These are phyloP conservation scores for Meteorus colon DNA, from an alignment of 2,888 invertebrate species.

Conservation along the genomic window DNA sequence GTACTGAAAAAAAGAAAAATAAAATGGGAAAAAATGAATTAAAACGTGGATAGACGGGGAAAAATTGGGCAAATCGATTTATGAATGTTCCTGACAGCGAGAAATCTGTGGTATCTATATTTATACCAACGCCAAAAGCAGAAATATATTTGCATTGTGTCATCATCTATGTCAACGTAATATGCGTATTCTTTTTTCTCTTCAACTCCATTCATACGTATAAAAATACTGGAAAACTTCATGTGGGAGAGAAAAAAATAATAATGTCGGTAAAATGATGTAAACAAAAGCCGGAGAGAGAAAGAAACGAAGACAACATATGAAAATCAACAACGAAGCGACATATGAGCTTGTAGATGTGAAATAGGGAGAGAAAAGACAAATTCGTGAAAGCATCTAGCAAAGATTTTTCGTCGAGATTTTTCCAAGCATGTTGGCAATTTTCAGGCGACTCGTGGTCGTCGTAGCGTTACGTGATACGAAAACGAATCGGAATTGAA, in stretches of 20 bases:
- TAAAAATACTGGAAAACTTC: not conserved
- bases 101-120: not conserved
- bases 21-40: not conserved
- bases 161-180: not conserved
- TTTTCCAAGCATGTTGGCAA: constrained; percentile 14
- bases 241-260: not conserved
- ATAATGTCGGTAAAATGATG: not conserved
- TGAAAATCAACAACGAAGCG: not conserved
- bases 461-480: constrained; percentile 18
- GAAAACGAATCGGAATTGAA: constrained; percentile 18
- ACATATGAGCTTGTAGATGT: constrained; percentile 1
- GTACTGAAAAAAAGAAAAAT: not conserved
- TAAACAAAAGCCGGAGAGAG: not conserved
- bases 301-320: not conserved
- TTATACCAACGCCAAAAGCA: not conserved
- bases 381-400: not conserved
- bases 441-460: constrained; percentile 10
- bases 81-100: too few species aligned
- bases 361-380: not conserved
- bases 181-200: not conserved
- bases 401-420: constrained; percentile 2
- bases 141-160: not conserved
- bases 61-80: not conserved
- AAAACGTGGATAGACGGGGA: not conserved
- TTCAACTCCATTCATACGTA: not conserved